Conservation (phyloP, 2,888 invertebrate genomes). For the Ochlodes sylvanus region DNA sequence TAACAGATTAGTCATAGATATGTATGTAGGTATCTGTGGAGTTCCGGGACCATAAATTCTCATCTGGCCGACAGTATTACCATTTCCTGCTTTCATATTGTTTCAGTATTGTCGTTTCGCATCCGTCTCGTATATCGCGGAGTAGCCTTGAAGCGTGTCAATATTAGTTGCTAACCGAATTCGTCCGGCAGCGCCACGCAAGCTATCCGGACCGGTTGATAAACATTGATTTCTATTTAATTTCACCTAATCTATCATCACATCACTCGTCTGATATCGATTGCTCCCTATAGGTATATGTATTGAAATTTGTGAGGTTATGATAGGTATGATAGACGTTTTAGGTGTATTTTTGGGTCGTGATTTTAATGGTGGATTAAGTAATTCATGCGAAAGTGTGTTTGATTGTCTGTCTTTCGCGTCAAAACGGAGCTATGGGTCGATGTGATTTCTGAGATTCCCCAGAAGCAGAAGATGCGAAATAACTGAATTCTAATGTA, state of each 20-base stretch:
- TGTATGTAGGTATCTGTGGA: too few relatives aligned
- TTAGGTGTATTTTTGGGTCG: too few relatives aligned
- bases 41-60: too few relatives aligned
- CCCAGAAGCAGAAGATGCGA: too few relatives aligned
- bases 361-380: too few relatives aligned
- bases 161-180: conserved; percentile 50
- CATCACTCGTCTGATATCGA: conserved; percentile 27
- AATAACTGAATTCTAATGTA: too few relatives aligned
- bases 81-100: background rate
- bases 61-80: background rate
- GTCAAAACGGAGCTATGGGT: too few relatives aligned
- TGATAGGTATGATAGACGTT: conserved; percentile 32
- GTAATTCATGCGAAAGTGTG: too few relatives aligned
- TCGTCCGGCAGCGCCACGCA: conserved; percentile 47
- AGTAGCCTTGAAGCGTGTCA: conserved; percentile 40
- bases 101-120: conserved; percentile 10
- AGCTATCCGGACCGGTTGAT: conserved; percentile 50
- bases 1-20: too few relatives aligned
- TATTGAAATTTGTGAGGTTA: conserved; percentile 35
- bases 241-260: conserved; percentile 50
- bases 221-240: conserved; percentile 50
- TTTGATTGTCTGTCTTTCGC: too few relatives aligned
- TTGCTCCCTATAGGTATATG: conserved; percentile 8
- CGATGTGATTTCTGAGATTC: too few relatives aligned
- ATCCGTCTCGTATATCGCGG: conserved; percentile 22